Evolutionary conservation across 2,797 vertebrate genomes (phyloP).

Genomic region (Bufotes viridis): DNA sequence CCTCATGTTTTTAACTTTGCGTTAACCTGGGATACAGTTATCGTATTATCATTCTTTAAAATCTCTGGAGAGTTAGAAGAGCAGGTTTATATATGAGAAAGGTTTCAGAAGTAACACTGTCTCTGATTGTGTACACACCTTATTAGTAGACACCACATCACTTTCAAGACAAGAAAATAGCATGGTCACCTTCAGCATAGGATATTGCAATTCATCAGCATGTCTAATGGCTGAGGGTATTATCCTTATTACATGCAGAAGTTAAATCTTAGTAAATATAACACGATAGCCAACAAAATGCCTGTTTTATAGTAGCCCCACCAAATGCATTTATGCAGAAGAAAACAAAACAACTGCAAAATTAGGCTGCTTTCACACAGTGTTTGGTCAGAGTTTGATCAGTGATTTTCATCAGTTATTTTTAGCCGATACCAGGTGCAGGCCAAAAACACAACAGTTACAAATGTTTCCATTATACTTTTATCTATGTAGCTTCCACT

Average conservation of each 20-base stretch:
- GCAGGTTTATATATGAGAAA: neutral
- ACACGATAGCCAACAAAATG: neutral
- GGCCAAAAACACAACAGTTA: no score
- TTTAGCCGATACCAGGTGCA: no score
- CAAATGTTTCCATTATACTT: no score
- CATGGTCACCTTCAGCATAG: neutral
- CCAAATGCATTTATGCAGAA: neutral
- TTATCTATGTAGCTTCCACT: no score
- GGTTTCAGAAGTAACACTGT: neutral
- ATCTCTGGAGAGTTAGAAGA: neutral
- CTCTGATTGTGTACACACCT: neutral
- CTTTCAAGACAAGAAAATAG: neutral
- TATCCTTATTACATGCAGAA: neutral
- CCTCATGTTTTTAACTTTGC: slow-evolving; percentile 32
- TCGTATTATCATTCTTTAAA: slow-evolving; percentile 10
- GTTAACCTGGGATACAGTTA: slow-evolving; percentile 43
- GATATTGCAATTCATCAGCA: neutral
- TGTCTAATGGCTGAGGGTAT: neutral
- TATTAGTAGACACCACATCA: neutral
- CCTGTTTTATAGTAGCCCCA: neutral
- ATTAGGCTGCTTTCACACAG: neutral
- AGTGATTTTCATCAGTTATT: no score
- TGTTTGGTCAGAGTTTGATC: no score
- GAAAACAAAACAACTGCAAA: neutral
- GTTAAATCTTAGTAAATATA: no score